Evolutionary conservation across 2,113 vertebrate genomes (phyloP).

Genomic region (Cololabis saira): DNA sequence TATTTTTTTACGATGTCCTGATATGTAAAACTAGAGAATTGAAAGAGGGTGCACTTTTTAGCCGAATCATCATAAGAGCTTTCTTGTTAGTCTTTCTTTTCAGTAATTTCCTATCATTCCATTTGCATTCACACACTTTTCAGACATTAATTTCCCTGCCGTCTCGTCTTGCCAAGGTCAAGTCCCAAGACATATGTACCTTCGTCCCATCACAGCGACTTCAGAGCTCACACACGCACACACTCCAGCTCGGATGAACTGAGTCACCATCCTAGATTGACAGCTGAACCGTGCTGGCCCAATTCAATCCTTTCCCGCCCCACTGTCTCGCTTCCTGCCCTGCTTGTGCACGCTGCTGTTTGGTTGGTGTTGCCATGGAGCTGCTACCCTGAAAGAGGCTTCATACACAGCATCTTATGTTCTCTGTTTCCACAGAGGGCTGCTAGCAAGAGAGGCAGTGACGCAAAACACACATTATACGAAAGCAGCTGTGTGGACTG

Average conservation of each 20-base stretch:
- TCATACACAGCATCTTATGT: slow-evolving; percentile 92
- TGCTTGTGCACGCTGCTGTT: slow-evolving; percentile 72
- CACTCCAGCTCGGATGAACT: slow-evolving; percentile 32
- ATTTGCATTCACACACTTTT: neutral
- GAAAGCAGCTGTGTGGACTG: slow-evolving; percentile 63
- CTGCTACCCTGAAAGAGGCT: slow-evolving; percentile 81
- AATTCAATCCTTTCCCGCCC: slow-evolving; percentile 27
- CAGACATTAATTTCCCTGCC: neutral
- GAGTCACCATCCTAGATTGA: slow-evolving; percentile 50
- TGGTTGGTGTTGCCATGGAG: slow-evolving; percentile 81
- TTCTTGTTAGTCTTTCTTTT: slow-evolving; percentile 21
- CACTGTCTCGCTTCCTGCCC: slow-evolving; percentile 49
- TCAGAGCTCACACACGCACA: slow-evolving; percentile 1
- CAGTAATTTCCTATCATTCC: neutral
- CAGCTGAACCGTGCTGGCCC: slow-evolving; percentile 38
- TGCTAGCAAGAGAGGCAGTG: slow-evolving; percentile 79
- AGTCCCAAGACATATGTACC: neutral
- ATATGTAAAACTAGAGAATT: too few species aligned
- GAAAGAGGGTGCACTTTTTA: neutral
- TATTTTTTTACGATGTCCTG: too few species aligned
- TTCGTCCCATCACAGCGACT: slow-evolving; percentile 29
- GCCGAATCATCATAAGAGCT: slow-evolving; percentile 1
- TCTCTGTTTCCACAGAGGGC: slow-evolving; percentile 92
- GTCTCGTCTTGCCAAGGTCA: slow-evolving; percentile 20
- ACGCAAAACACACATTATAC: slow-evolving; percentile 67